phyloP scores from a whole-genome alignment of 1,140 invertebrate genomes.

The Zaprionus tsacasi region DNA sequence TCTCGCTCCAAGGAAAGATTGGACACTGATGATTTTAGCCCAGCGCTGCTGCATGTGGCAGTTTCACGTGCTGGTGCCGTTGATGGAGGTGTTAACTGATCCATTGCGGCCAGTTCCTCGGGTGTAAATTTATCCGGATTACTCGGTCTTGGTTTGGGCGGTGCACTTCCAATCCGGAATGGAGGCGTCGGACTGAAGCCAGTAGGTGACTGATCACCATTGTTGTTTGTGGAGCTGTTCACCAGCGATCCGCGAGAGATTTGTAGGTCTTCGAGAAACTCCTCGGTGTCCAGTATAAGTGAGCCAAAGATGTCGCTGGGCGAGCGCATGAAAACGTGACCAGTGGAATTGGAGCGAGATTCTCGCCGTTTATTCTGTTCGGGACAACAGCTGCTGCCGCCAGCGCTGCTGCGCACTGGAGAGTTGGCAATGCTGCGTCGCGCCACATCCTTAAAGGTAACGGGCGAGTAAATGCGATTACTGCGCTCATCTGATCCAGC shows the following conservation, averaged over 20 bases:
- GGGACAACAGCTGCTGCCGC: conserved; percentile 30
- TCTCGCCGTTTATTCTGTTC: conserved; percentile 83
- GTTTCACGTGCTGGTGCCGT: conserved; percentile 75
- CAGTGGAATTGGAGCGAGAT: conserved; percentile 85
- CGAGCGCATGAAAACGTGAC: conserved; percentile 85
- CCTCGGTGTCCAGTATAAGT: conserved; percentile 86
- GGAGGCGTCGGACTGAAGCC: conserved; percentile 73
- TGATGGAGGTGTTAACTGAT: conserved; percentile 74
- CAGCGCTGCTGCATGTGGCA: conserved; percentile 59
- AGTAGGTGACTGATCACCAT: conserved; percentile 43
- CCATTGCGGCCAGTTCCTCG: conserved; percentile 79
- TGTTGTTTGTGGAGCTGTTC: conserved; percentile 47
- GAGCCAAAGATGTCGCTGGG: conserved; percentile 85
- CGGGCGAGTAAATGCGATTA: conserved; percentile 90
- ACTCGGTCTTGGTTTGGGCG: conserved; percentile 70
- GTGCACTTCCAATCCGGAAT: conserved; percentile 80
- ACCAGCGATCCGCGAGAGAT: conserved; percentile 73
- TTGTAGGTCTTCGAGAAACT: conserved; percentile 86
- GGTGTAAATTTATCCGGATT: conserved; percentile 77
- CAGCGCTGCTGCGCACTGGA: conserved; percentile 85
- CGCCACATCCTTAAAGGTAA: conserved; percentile 93
- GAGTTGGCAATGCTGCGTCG: conserved; percentile 90
- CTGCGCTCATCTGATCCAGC: conserved; percentile 85
- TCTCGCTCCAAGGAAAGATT: conserved; percentile 63
- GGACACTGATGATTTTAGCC: conserved; percentile 42